Evolutionary conservation across 1,140 invertebrate species (phyloP), one percentile per base, ranked within the genome.

Genomic region (Trichonephila clavata): DNA sequence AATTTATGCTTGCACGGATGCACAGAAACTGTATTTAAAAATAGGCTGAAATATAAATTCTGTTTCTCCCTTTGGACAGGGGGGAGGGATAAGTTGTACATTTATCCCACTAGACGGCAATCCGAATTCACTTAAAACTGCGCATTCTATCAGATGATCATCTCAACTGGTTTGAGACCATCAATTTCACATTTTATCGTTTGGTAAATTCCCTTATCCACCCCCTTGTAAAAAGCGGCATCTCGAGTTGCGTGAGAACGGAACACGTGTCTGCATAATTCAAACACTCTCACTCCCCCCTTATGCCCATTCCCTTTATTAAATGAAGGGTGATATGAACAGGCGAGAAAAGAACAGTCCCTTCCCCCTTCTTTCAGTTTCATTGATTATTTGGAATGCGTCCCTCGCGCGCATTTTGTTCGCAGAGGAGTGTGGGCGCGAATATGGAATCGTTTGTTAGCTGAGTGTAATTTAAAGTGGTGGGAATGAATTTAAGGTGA

Each of bases 111-210:
- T 32, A 16, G 4, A 16, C 71, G 18, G 71, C 27, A 32, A 77
- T 77, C 27, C 27, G 27, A 77, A 77, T 32, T 39, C 71, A 77
- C 71, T 77, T 77, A 77, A 77, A 77, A 77, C 27, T 27, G 71
- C 71, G 71, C 71, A 39, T 14, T 77, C 27, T 16, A 18, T 20
- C 32, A 24, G 50, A 24, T 24, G 65, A 68, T 68, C 65, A 68
- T 68, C 71, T 39, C 71, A 14, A 16, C 14, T 6, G 71, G 71
- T 24, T 32, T 16, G 71, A 50, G 32, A 39, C 71, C 71, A 77
- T 77, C 71, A 77, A 77, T 77, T 77, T 39, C 71, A 27, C 71
- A 77, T 77, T 77, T 77, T 77, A 77, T 77, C 71, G 71, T 77
- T 77, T 77, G 71, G 27, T 77, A 77, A 77, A 77, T 32, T 32